phyloP scores from a whole-genome alignment of 2,113 vertebrate genomes.

The Lanius ludovicianus region DNA sequence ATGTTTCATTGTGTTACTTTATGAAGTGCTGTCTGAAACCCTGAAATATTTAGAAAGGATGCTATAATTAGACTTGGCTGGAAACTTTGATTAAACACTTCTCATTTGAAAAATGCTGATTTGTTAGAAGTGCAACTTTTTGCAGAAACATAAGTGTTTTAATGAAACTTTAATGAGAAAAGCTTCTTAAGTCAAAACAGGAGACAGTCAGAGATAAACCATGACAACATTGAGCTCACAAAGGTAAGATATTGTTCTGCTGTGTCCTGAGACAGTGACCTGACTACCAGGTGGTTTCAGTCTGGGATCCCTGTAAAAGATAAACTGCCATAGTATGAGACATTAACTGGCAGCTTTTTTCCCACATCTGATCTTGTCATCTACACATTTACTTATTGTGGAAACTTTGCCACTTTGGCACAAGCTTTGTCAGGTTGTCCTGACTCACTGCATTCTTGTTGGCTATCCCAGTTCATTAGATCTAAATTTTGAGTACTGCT shows the following conservation, averaged over 20 bases:
- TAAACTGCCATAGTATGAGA: background rate
- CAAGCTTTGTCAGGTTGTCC: background rate
- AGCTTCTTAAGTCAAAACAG: background rate
- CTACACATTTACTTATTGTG: background rate
- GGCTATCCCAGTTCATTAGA: background rate
- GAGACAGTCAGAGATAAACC: background rate
- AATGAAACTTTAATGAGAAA: background rate
- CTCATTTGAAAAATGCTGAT: background rate
- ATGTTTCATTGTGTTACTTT: background rate
- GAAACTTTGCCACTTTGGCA: background rate
- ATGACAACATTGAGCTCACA: background rate
- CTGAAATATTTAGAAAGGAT: background rate
- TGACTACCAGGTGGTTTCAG: background rate
- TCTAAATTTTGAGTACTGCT: background rate
- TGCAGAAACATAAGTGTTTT: background rate
- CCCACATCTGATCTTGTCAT: background rate
- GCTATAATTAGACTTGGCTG: constrained; percentile 34
- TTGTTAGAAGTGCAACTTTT: background rate
- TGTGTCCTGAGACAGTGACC: background rate
- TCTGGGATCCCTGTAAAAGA: background rate
- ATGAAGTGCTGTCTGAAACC: constrained; percentile 10
- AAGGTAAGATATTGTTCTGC: background rate
- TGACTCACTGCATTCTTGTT: background rate
- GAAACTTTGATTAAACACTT: constrained; percentile 27
- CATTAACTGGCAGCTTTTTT: background rate